Percentiles rank a stretch among this genome's conserved stretches.
These are phyloP conservation scores for Piprites chloris DNA, from an alignment of 2,113 vertebrate species.

Conservation along the genomic window DNA sequence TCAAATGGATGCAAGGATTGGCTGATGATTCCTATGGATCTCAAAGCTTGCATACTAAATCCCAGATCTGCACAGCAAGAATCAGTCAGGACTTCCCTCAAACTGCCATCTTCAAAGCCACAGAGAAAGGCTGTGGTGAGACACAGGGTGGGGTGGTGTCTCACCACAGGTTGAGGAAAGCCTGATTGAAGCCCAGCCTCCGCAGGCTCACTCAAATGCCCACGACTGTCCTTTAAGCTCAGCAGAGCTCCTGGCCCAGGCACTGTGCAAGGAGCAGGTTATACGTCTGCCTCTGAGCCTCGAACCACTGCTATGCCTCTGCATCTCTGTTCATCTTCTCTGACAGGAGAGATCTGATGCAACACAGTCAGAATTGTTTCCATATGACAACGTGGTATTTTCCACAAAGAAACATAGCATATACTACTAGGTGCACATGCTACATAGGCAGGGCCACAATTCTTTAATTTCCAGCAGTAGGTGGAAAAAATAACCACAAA, in stretches of 20 bases:
- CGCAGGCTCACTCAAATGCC: background rate
- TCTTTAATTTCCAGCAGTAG: background rate
- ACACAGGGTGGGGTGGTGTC: accelerated
- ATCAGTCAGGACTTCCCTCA: background rate
- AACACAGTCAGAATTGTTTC: accelerated
- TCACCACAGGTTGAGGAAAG: background rate
- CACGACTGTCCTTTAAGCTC: background rate
- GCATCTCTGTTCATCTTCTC: background rate
- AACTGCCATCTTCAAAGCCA: background rate
- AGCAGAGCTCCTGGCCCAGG: background rate
- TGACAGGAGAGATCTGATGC: accelerated
- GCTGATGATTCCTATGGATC: background rate
- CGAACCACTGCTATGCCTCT: accelerated
- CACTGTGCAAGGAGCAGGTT: background rate
- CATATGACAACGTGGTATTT: accelerated
- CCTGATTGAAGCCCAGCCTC: background rate
- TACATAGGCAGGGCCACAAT: background rate
- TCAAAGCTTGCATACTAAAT: background rate
- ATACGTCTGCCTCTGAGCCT: background rate
- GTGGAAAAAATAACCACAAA: background rate
- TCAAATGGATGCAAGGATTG: background rate
- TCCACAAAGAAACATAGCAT: background rate
- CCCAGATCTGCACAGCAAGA: background rate
- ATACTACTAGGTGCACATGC: accelerated
- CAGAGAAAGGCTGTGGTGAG: background rate